Percentiles rank a stretch among this genome's conserved stretches.
Conservation (phyloP, 2,888 invertebrate genomes). For the Epinotia brunnichana region DNA sequence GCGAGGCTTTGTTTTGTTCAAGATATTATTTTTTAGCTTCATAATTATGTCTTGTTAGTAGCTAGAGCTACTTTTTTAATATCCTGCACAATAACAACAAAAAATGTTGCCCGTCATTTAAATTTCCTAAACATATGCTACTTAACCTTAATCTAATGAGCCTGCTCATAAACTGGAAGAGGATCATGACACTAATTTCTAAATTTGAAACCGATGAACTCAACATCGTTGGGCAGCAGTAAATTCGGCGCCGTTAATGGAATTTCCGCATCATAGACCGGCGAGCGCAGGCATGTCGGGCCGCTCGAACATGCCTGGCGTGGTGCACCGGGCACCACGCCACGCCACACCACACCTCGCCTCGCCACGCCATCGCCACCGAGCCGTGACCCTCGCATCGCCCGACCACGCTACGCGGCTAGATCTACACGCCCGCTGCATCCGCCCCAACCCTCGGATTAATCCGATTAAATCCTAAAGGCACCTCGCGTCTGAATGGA, state of each 20-base stretch:
- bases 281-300: constrained; percentile 44
- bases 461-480: constrained; percentile 76
- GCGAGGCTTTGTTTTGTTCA: neutral
- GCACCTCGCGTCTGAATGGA: constrained; percentile 64
- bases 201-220: constrained; percentile 58
- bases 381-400: constrained; percentile 32
- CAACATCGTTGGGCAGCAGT: constrained; percentile 57
- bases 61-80: neutral
- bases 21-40: constrained; percentile 3
- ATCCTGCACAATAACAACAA: neutral
- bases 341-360: constrained; percentile 45
- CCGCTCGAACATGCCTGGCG: constrained; percentile 45
- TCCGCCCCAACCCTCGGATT: constrained; percentile 60
- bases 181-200: constrained; percentile 51
- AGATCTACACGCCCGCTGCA: constrained; percentile 43
- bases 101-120: no score
- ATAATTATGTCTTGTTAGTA: constrained; percentile 6
- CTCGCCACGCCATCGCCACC: constrained; percentile 38
- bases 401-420: constrained; percentile 23
- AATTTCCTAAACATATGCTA: constrained; percentile 9
- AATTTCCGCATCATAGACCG: constrained; percentile 70
- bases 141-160: neutral
- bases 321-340: constrained; percentile 52
- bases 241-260: constrained; percentile 74
- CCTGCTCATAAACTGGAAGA: neutral